Evolutionary conservation across 1,140 invertebrate genomes (phyloP), one percentile per base, ranked within the genome.

Genomic region (Agrypnia vestita): DNA sequence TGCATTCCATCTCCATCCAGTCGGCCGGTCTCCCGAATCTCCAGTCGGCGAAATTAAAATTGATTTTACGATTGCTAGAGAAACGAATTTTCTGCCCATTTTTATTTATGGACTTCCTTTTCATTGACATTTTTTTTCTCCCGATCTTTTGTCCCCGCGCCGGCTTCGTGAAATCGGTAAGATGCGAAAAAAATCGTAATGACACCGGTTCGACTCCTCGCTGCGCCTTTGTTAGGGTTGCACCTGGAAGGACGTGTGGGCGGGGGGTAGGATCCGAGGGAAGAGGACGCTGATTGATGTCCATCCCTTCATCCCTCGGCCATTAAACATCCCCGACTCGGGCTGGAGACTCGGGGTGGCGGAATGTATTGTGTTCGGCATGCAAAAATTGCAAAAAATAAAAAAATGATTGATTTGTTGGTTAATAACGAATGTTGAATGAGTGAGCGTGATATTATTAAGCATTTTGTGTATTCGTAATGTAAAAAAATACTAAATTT

Each of bases 31-130:
- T 61, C 56, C n/a, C 56, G 3, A 56, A 55, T 61, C 76, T 59
- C 46, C 47, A n/a, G 13, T 67, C 55, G 46, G 15, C 72, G n/a
- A 80, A 71, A 74, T 71, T 55, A 80, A 80, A 80, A 80, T 80
- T 80, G 81, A 82, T 82, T 82, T 82, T 80, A 82, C 81, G 78
- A 79, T 25, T 76, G 61, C 55, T 49, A 77, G 76, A 61, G 46
- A 61, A 67, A 19, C 72, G 51, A 43, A 79, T 74, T 64, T 82
- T 75, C 56, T 64, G 74, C 71, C 74, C 75, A 78, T 74, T 80
- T 77, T 82, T 82, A 82, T 82, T 82, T 82, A 82, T 82, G 81
- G 78, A 76, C 35, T 76, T 78, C 81, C 79, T 78, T 76, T 72
- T 82, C 81, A 82, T 82, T 82, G 81, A 82, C 71, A 80, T 78